A percentile compares a stretch with the other conserved stretches of the same genome.
Evolutionary conservation across 2,113 vertebrate species (phyloP).

Genomic region (Connochaetes taurinus): DNA sequence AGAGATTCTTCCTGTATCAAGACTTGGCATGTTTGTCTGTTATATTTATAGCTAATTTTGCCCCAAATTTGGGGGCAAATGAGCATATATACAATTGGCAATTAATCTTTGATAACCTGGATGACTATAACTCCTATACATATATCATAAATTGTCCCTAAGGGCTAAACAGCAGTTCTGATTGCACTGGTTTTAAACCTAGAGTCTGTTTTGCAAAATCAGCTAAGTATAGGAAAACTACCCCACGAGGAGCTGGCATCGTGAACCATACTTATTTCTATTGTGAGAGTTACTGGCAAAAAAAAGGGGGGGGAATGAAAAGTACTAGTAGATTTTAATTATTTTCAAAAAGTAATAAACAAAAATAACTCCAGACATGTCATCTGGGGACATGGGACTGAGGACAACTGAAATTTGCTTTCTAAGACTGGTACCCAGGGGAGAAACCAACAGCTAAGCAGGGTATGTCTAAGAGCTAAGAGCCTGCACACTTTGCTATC

Average conservation of each 20-base stretch:
- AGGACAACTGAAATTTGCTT: slow-evolving; percentile 29
- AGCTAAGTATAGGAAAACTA: neutral
- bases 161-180: neutral
- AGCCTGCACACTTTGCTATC: slow-evolving; percentile 73
- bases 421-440: slow-evolving; percentile 27
- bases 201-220: neutral
- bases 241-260: neutral
- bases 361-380: neutral
- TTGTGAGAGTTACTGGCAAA: slow-evolving; percentile 13
- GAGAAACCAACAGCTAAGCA: neutral
- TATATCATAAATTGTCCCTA: neutral
- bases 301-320: neutral
- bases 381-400: neutral
- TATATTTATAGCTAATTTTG: neutral
- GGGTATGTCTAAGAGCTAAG: neutral
- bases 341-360: slow-evolving; percentile 30
- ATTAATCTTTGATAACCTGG: neutral
- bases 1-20: neutral
- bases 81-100: neutral
- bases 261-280: neutral
- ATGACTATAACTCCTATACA: neutral
- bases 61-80: neutral
- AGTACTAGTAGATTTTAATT: neutral
- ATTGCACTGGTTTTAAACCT: neutral
- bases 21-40: neutral